Evolutionary conservation across 2,113 vertebrate genomes (phyloP).

Genomic region (Chunga burmeisteri): DNA sequence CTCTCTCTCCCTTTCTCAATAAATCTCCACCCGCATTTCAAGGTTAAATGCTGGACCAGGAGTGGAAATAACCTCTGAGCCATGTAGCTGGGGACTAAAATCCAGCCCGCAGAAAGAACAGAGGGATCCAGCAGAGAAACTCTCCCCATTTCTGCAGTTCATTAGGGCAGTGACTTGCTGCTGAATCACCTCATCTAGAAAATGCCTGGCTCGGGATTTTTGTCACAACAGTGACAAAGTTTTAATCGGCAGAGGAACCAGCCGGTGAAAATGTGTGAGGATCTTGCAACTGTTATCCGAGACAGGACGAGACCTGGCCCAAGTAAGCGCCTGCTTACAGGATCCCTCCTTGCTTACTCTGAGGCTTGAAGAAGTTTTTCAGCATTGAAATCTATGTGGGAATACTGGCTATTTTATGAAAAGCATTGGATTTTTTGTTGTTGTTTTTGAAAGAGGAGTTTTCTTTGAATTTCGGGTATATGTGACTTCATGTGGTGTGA

Average conservation of each 20-base stretch:
- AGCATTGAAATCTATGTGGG: neutral
- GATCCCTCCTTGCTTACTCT: neutral
- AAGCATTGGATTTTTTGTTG: neutral
- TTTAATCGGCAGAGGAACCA: neutral
- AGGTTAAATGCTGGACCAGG: neutral
- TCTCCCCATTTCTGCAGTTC: neutral
- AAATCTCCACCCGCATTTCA: neutral
- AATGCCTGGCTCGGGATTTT: neutral
- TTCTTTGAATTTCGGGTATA: neutral
- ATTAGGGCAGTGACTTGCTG: neutral
- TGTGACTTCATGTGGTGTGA: neutral
- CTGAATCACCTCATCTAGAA: neutral
- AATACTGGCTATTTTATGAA: neutral
- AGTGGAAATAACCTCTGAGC: neutral
- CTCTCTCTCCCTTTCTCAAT: neutral
- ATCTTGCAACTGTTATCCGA: fast-evolving
- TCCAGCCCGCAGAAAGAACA: neutral
- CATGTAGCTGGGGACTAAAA: neutral
- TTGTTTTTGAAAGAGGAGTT: neutral
- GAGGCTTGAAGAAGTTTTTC: neutral
- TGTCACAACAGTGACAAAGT: neutral
- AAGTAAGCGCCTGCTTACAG: neutral
- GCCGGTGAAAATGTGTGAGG: neutral
- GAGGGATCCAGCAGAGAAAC: neutral
- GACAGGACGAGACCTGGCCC: fast-evolving